phyloP scores from a whole-genome alignment of 2,113 vertebrate species.

The Amblyornis subalaris region DNA sequence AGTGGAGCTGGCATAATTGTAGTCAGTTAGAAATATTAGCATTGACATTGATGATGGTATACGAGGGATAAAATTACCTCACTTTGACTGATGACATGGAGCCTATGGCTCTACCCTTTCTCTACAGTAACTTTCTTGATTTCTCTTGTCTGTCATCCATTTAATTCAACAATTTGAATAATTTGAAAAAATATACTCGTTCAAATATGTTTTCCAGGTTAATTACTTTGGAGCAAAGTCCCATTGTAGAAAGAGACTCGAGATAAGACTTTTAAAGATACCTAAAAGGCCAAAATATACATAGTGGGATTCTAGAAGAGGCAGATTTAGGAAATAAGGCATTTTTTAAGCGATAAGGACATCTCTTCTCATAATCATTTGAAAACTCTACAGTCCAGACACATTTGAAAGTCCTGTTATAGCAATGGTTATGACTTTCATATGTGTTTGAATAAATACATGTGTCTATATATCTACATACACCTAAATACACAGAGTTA shows the following conservation, averaged over 20 bases:
- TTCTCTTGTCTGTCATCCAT: conserved; percentile 29
- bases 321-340: neutral
- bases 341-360: neutral
- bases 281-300: neutral
- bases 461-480: neutral
- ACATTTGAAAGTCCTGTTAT: neutral
- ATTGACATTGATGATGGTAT: neutral
- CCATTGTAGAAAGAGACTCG: neutral
- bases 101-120: neutral
- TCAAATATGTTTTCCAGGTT: neutral
- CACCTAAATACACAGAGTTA: neutral
- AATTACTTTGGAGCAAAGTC: neutral
- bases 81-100: neutral
- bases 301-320: neutral
- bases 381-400: neutral
- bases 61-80: neutral
- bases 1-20: neutral
- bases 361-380: neutral
- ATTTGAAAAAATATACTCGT: neutral
- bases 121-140: conserved; percentile 17
- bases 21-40: neutral
- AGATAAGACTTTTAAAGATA: neutral
- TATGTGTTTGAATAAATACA: neutral
- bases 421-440: neutral
- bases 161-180: conserved; percentile 19